phyloP scores from a whole-genome alignment of 2,113 vertebrate species.

The Cercocebus atys region DNA sequence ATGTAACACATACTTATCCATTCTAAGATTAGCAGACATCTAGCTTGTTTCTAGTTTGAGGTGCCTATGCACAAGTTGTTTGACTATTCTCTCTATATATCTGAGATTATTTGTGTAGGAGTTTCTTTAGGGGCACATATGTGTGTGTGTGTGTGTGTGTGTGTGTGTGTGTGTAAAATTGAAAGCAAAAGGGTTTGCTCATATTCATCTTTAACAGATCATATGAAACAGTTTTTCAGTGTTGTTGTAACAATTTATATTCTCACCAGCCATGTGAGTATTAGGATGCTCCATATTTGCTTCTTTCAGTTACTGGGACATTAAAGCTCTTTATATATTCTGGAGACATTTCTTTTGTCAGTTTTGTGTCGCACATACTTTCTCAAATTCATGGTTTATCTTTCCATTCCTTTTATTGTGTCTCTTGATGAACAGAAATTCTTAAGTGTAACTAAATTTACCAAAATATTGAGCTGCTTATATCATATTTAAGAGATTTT shows the following conservation, averaged over 20 bases:
- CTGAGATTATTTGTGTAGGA: not conserved
- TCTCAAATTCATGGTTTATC: not conserved
- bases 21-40: not conserved
- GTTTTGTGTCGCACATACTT: not conserved
- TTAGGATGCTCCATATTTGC: not conserved
- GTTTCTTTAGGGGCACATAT: not conserved
- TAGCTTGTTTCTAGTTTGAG: not conserved
- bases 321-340: not conserved
- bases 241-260: not conserved
- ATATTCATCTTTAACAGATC: not conserved
- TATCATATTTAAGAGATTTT: not conserved
- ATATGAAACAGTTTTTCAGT: not conserved
- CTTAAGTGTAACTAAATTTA: not conserved
- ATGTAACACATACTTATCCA: not conserved
- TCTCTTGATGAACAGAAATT: not conserved
- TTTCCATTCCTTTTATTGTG: not conserved
- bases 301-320: not conserved
- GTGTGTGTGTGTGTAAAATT: not conserved
- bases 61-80: not conserved
- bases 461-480: not conserved
- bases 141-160: not conserved
- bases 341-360: not conserved
- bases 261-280: not conserved
- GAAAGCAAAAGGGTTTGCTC: not conserved
- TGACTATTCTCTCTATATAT: not conserved